A percentile compares a stretch with the other conserved stretches of the same genome.
These are phyloP conservation scores for Polyodon spathula DNA, from an alignment of 2,113 vertebrate genomes.

Conservation along the genomic window DNA sequence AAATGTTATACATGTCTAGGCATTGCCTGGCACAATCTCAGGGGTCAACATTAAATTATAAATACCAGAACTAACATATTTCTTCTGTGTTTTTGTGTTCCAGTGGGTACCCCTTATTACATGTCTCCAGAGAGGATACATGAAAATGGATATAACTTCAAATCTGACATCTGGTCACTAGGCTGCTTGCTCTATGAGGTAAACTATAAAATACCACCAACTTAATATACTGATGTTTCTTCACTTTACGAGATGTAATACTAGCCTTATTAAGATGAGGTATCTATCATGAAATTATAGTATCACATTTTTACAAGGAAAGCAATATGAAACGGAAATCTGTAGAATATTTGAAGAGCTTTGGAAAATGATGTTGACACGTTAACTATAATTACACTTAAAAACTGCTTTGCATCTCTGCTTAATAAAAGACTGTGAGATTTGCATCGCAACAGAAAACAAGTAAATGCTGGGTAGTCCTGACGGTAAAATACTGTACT, in stretches of 20 bases:
- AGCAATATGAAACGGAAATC: constrained; percentile 25
- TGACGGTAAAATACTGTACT: too few relatives aligned
- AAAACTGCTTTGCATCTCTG: too few relatives aligned
- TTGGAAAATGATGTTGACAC: constrained; percentile 46
- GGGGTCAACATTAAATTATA: not conserved
- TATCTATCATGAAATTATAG: constrained; percentile 14
- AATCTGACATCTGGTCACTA: constrained; percentile 76
- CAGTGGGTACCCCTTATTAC: constrained; percentile 76
- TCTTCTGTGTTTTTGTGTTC: constrained; percentile 26
- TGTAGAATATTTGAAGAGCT: constrained; percentile 39
- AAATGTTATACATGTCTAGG: too few relatives aligned
- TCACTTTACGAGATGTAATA: not conserved
- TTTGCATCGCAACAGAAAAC: too few relatives aligned
- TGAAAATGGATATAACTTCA: constrained; percentile 79
- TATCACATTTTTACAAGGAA: constrained; percentile 9
- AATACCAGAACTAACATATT: constrained; percentile 17
- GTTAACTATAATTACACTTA: constrained; percentile 43
- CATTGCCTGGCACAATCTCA: too few relatives aligned
- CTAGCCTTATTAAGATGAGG: not conserved
- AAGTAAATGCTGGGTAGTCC: too few relatives aligned
- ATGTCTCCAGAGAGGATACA: constrained; percentile 81
- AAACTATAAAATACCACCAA: constrained; percentile 27
- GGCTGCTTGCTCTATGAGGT: constrained; percentile 69
- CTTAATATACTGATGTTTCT: not conserved
- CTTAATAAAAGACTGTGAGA: too few relatives aligned